These are phyloP conservation scores for Drosophila percnosoma DNA, from an alignment of 2,888 invertebrate genomes.

Conservation along the genomic window DNA sequence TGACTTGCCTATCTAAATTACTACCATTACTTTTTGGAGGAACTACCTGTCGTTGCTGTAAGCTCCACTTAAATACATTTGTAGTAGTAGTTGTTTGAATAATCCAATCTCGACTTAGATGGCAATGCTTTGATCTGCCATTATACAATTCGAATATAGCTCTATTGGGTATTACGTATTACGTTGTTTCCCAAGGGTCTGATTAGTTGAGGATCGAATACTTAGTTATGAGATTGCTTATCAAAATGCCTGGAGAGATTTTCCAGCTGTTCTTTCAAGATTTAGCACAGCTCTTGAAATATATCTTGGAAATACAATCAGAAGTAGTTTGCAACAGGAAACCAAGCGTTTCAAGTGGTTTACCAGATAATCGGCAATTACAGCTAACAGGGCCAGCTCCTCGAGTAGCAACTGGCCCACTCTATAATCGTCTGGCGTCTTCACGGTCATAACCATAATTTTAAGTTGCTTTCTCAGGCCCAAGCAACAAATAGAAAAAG, in stretches of 20 bases:
- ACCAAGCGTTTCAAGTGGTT: constrained; percentile 25
- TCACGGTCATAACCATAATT: constrained; percentile 54
- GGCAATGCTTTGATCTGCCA: too few relatives aligned
- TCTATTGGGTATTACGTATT: neutral
- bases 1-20: neutral
- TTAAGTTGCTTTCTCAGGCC: constrained; percentile 26
- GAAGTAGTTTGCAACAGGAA: constrained; percentile 13
- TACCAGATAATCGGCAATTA: constrained; percentile 44
- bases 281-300: constrained; percentile 21
- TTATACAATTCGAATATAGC: neutral
- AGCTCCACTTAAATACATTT: neutral
- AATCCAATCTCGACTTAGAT: too few relatives aligned
- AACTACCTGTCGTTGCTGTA: neutral
- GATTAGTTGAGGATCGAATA: neutral
- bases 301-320: neutral
- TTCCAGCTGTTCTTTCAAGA: constrained; percentile 7
- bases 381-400: constrained; percentile 35
- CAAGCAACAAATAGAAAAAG: neutral
- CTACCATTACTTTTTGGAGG: neutral
- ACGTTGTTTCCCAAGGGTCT: neutral
- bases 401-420: constrained; percentile 15
- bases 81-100: too few relatives aligned
- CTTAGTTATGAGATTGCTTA: constrained; percentile 27
- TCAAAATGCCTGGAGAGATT: constrained; percentile 16
- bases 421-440: constrained; percentile 10